Percentiles rank a stretch among this genome's conserved stretches.
Evolutionary conservation across 2,888 invertebrate genomes (phyloP).

Genomic region (Barypeithes pellucidus): DNA sequence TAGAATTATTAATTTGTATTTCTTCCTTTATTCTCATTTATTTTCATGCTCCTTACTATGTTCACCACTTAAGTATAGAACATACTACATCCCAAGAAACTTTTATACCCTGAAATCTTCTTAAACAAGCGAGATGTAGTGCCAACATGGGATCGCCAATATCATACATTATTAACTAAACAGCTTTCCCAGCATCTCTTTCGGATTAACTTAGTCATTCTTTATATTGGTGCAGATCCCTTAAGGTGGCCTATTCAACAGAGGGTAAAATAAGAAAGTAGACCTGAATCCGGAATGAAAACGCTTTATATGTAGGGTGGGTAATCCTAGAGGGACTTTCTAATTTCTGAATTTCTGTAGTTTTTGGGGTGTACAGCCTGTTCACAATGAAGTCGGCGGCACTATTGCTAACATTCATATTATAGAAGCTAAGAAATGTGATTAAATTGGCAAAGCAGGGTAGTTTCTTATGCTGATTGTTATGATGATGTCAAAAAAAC

Average conservation of each 20-base stretch:
- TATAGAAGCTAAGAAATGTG: too few relatives aligned
- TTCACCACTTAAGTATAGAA: constrained; percentile 6
- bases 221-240: constrained; percentile 42
- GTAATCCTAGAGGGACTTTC: too few relatives aligned
- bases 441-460: too few relatives aligned
- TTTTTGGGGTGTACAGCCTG: too few relatives aligned
- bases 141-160: constrained; percentile 46
- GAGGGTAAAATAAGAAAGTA: constrained; percentile 26
- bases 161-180: constrained; percentile 54
- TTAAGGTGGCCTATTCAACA: constrained; percentile 23
- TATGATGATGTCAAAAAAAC: too few relatives aligned
- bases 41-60: neutral
- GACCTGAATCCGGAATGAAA: constrained; percentile 13
- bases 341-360: too few relatives aligned
- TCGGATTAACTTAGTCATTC: constrained; percentile 50
- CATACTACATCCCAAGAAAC: constrained; percentile 17
- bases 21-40: neutral
- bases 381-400: too few relatives aligned
- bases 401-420: too few relatives aligned
- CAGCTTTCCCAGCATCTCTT: constrained; percentile 45
- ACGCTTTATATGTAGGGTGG: neutral
- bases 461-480: too few relatives aligned
- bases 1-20: too few relatives aligned
- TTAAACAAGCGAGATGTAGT: constrained; percentile 29
- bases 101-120: constrained; percentile 19